Evolutionary conservation across 2,888 invertebrate species (phyloP).

Genomic region (Patella caerulea): DNA sequence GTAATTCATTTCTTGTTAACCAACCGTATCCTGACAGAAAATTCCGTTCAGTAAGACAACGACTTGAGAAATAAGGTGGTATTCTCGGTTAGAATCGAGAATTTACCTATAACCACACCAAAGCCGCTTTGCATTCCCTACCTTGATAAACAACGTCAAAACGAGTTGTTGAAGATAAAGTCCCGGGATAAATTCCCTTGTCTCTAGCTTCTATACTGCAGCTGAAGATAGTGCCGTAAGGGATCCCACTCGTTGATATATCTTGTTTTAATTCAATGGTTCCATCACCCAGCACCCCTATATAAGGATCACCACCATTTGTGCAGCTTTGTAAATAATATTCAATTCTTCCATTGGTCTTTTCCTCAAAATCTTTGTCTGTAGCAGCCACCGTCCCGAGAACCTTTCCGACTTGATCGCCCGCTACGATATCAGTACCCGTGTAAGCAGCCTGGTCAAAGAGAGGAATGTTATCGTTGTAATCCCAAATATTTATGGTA

Average conservation of each 20-base stretch:
- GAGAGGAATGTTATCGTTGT: neutral
- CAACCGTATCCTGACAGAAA: too few relatives aligned
- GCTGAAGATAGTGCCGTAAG: neutral
- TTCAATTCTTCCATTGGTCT: neutral
- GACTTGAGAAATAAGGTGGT: too few relatives aligned
- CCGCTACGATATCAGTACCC: neutral
- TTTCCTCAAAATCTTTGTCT: neutral
- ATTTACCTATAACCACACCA: too few relatives aligned
- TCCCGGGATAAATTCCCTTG: neutral
- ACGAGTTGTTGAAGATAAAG: neutral
- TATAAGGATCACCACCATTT: neutral
- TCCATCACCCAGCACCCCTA: neutral
- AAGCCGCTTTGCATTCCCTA: neutral
- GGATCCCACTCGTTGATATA: neutral
- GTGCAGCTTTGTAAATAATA: neutral
- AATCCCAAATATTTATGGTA: neutral
- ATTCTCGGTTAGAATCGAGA: too few relatives aligned
- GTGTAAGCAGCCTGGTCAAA: neutral
- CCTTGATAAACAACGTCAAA: conserved; percentile 1
- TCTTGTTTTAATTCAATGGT: neutral
- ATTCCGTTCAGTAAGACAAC: too few relatives aligned
- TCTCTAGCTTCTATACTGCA: neutral
- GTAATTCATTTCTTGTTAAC: too few relatives aligned
- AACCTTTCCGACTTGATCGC: neutral
- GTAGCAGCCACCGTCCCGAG: neutral